Conservation (phyloP, 1,140 invertebrate species). For the Drosophila sp. region DNA sequence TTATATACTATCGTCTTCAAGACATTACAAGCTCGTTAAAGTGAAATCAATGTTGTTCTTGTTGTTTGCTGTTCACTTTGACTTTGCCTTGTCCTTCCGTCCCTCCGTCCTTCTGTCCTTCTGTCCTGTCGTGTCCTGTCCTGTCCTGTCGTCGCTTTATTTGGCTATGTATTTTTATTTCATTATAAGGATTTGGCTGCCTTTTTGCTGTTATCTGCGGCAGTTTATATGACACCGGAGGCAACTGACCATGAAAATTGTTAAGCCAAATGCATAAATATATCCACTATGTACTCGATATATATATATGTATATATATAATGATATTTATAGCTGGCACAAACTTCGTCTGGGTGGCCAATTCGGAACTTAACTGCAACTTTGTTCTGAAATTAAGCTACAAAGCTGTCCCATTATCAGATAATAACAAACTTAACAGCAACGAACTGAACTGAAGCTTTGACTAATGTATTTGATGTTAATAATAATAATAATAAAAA, state of each 20-base stretch:
- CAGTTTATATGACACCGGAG: conserved; percentile 68
- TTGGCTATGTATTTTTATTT: conserved; percentile 80
- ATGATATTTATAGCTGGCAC: conserved; percentile 37
- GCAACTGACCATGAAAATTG: conserved; percentile 78
- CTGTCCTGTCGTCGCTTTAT: conserved; percentile 54
- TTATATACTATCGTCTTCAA: conserved; percentile 77
- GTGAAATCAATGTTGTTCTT: conserved; percentile 79
- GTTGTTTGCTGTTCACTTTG: conserved; percentile 54
- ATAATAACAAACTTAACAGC: conserved; percentile 35
- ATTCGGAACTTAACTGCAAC: conserved; percentile 15
- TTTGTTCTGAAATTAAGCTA: conserved; percentile 29
- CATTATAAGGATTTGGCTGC: conserved; percentile 78
- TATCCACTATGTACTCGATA: conserved; percentile 52
- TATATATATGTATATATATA: conserved; percentile 27
- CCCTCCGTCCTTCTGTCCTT: background rate
- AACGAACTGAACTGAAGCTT: conserved; percentile 17
- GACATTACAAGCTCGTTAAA: conserved; percentile 82
- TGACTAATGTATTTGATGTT: conserved; percentile 17
- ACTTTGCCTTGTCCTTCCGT: conserved; percentile 8
- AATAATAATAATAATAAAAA: too few relatives aligned
- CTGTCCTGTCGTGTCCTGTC: conserved; percentile 7
- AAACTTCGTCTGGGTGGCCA: background rate
- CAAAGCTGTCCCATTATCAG: conserved; percentile 39
- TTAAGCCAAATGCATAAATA: conserved; percentile 51
- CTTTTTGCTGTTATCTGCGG: conserved; percentile 76